Evolutionary conservation across 2,888 invertebrate genomes (phyloP).

Genomic region (Agrypnus murinus): DNA sequence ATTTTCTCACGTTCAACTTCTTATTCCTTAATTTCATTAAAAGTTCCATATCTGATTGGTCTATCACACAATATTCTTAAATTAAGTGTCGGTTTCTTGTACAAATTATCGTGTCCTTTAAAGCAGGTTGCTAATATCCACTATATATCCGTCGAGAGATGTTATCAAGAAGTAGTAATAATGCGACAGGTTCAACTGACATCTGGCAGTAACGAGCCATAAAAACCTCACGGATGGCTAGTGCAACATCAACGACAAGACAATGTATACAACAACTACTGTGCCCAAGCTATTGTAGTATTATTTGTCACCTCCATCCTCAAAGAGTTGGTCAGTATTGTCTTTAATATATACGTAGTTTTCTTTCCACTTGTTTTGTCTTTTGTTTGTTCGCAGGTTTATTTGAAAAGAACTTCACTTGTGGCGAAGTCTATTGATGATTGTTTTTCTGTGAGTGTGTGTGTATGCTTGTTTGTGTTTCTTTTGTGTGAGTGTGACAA

Average conservation of each 20-base stretch:
- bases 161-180: conserved; percentile 45
- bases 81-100: conserved; percentile 1
- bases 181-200: conserved; percentile 60
- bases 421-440: conserved; percentile 48
- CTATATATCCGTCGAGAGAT: conserved; percentile 25
- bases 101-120: conserved; percentile 14
- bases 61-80: no score
- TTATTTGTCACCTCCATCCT: conserved; percentile 59
- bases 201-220: conserved; percentile 62
- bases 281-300: conserved; percentile 57
- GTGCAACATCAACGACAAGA: conserved; percentile 40
- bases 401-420: conserved; percentile 55
- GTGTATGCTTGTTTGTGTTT: conserved; percentile 48
- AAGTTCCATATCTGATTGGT: no score
- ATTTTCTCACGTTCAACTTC: no score
- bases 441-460: conserved; percentile 53
- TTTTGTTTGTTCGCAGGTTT: conserved; percentile 60
- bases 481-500: conserved; percentile 43
- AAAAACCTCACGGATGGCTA: conserved; percentile 56
- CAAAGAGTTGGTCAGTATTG: conserved; percentile 54
- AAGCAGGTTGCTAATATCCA: conserved; percentile 18
- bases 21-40: no score
- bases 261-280: conserved; percentile 60
- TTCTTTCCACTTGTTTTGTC: conserved; percentile 55
- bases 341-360: conserved; percentile 52